phyloP scores from a whole-genome alignment of 2,888 invertebrate genomes.

The Nephrotoma guestfalica region DNA sequence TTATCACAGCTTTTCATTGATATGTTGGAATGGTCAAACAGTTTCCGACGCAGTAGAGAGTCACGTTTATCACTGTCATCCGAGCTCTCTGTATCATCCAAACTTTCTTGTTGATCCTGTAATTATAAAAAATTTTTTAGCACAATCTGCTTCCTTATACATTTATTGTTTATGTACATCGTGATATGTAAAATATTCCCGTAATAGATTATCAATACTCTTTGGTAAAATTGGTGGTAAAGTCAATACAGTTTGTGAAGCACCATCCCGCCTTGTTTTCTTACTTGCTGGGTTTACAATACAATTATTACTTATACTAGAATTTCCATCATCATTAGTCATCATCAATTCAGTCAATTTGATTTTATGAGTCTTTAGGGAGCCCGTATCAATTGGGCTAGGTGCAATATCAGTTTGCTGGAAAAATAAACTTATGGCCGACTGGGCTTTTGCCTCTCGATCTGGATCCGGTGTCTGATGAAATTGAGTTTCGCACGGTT shows the following conservation, averaged over 20 bases:
- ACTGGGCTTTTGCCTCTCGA: slow-evolving; percentile 42
- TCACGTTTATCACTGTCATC: slow-evolving; percentile 21
- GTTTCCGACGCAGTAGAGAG: slow-evolving; percentile 27
- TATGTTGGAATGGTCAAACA: slow-evolving; percentile 23
- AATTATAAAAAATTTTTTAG: neutral
- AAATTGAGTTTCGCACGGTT: slow-evolving; percentile 38
- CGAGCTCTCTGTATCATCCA: neutral
- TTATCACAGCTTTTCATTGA: slow-evolving; percentile 16
- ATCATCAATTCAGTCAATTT: slow-evolving; percentile 7
- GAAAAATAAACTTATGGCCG: slow-evolving; percentile 38
- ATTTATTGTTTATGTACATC: slow-evolving; percentile 14
- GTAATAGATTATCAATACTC: slow-evolving; percentile 40
- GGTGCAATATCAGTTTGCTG: slow-evolving; percentile 27
- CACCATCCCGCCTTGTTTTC: slow-evolving; percentile 25
- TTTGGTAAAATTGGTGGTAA: slow-evolving; percentile 40
- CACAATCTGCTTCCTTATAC: neutral
- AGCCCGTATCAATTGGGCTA: slow-evolving; percentile 28
- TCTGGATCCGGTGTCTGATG: slow-evolving; percentile 39
- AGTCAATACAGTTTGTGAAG: slow-evolving; percentile 42
- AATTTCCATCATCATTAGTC: neutral
- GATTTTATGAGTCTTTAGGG: slow-evolving; percentile 25
- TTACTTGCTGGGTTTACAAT: neutral
- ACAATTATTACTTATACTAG: neutral
- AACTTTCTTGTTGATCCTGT: slow-evolving; percentile 17
- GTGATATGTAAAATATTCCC: slow-evolving; percentile 40